These are phyloP conservation scores for Benitochromis conjunctus DNA, from an alignment of 2,113 vertebrate genomes.

Conservation along the genomic window DNA sequence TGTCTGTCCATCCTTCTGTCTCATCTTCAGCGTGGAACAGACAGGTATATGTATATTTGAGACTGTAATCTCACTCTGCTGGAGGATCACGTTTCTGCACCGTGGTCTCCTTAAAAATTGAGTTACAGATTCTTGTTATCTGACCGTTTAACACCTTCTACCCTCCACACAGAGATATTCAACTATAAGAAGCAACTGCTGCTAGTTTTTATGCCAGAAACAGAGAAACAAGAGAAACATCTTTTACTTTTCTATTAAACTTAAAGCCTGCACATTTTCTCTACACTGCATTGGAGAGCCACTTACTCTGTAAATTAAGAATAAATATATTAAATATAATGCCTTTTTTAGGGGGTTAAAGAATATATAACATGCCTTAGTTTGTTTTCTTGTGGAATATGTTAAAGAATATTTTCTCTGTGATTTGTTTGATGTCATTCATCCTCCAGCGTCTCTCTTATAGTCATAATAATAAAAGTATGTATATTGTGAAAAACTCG, in stretches of 20 bases:
- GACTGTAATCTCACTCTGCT: not conserved
- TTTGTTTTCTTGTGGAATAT: not conserved
- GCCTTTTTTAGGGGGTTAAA: not conserved
- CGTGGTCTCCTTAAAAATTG: not conserved
- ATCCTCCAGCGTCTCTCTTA: not conserved
- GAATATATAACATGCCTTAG: not conserved
- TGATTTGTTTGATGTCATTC: not conserved
- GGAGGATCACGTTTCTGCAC: not conserved
- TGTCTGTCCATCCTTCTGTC: not conserved
- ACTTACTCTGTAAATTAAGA: not conserved
- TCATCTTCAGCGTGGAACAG: not conserved
- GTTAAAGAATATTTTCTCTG: fast-evolving
- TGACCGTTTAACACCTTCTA: not conserved
- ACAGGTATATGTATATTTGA: not conserved
- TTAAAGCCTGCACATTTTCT: not conserved
- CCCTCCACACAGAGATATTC: not conserved
- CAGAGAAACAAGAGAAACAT: not conserved
- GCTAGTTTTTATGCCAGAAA: not conserved
- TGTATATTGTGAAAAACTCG: not conserved
- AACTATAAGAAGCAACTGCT: not conserved
- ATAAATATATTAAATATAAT: not conserved
- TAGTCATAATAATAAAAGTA: not conserved
- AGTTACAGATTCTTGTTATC: slow-evolving; percentile 15
- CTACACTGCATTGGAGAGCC: not conserved
- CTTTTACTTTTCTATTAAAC: not conserved